phyloP scores from a whole-genome alignment of 2,888 invertebrate genomes.

The Trichopoda pennipes region DNA sequence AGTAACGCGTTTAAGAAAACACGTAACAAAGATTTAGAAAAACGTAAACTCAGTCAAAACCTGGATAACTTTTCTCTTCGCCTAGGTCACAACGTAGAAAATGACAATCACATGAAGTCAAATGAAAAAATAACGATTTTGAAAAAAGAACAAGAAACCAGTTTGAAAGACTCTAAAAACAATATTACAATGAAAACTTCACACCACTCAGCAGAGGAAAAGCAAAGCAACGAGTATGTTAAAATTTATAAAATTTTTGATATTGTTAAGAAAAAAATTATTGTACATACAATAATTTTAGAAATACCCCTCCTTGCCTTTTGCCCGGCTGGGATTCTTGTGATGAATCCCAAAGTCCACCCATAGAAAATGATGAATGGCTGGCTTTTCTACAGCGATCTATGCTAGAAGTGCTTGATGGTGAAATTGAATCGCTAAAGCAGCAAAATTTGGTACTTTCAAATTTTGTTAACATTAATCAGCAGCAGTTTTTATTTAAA shows the following conservation, averaged over 20 bases:
- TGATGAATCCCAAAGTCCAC: slow-evolving; percentile 83
- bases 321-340: slow-evolving; percentile 81
- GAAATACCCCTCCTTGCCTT: slow-evolving; percentile 79
- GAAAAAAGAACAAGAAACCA: slow-evolving; percentile 69
- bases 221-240: slow-evolving; percentile 76
- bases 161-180: slow-evolving; percentile 52
- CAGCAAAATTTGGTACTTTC: slow-evolving; percentile 85
- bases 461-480: slow-evolving; percentile 60
- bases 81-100: slow-evolving; percentile 70
- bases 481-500: neutral
- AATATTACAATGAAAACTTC: slow-evolving; percentile 72
- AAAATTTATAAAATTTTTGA: no score
- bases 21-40: slow-evolving; percentile 79
- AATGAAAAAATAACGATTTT: slow-evolving; percentile 72
- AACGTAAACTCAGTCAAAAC: slow-evolving; percentile 81
- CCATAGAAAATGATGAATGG: slow-evolving; percentile 93
- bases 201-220: slow-evolving; percentile 76
- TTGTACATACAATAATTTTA: slow-evolving; percentile 47
- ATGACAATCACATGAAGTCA: slow-evolving; percentile 73
- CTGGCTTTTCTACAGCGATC: slow-evolving; percentile 90
- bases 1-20: slow-evolving; percentile 68
- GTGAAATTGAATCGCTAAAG: slow-evolving; percentile 88
- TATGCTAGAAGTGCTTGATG: slow-evolving; percentile 90
- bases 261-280: neutral
- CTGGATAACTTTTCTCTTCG: slow-evolving; percentile 78